Base-by-base conservation (phyloP, 1,140 invertebrate species). In the Trichonephila inaurata region DNA sequence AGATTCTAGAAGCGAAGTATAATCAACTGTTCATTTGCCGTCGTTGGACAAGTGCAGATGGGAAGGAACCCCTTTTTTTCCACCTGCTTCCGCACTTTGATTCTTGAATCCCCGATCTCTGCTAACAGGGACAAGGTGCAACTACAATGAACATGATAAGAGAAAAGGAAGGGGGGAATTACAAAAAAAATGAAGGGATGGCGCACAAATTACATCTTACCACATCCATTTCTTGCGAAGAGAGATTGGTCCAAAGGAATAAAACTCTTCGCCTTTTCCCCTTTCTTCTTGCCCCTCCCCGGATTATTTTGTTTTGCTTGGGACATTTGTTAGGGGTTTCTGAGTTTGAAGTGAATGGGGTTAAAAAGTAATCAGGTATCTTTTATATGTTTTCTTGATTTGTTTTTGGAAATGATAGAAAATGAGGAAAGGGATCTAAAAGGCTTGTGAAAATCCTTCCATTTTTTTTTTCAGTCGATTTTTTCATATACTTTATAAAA, bases 291-390 rank as follows among this genome's bases (percentile, higher is more conserved):
- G 2, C 7, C 51, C 24, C 33, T 40, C 33, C 12, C 16, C 4
- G 28, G 28, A 77, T 28, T 33, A 12, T 77, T 77, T 77, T 33
- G 72, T 77, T 77, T 77, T 77, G 72, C 33, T 77, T 77, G 72
- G 72, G 72, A 77, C 72, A 77, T 33, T 77, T 77, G 72, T 28
- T 77, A 77, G 33, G 33, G 33, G 72, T 28, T 72, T 77, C 33
- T 40, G 33, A 40, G 24, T 33, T 18, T 33, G 72, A 77, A 77
- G 33, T 33, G 72, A 77, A 40, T 40, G 33, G 72, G 69, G 72
- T 77, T 77, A 77, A 77, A 77, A 77, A 77, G 72, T 77, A 77
- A 77, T 77, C 72, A 77, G 72, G 72, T 40, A 77, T 77, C 72
- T 40, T 77, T 77, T 77, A 64, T 64, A 40, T 77, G 72, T 77